These are phyloP conservation scores for Ophonus ardosiacus DNA, from an alignment of 2,888 invertebrate species.

Conservation along the genomic window DNA sequence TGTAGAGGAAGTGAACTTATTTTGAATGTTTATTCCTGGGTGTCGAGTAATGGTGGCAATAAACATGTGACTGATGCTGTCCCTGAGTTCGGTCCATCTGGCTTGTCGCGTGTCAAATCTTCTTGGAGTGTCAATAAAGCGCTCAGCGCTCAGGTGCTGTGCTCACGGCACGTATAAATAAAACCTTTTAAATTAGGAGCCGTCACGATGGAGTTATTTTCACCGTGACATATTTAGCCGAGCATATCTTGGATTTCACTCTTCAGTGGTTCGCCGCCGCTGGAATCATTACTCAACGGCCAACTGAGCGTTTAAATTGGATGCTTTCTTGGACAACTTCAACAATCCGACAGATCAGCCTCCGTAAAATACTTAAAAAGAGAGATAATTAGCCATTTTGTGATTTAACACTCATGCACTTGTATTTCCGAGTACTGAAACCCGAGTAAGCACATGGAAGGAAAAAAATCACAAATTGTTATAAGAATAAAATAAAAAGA, in stretches of 20 bases:
- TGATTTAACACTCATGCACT: too few species aligned
- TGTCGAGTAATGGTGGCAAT: background rate
- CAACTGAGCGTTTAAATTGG: constrained; percentile 54
- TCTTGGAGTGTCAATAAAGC: constrained; percentile 38
- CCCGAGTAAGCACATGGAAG: too few species aligned
- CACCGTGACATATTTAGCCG: constrained; percentile 52
- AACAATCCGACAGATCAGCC: background rate
- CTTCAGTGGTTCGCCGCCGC: constrained; percentile 36
- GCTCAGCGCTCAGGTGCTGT: constrained; percentile 27
- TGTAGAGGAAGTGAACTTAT: background rate
- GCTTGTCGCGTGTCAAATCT: background rate
- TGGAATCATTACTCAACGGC: constrained; percentile 50
- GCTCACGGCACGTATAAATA: constrained; percentile 14
- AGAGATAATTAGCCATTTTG: too few species aligned
- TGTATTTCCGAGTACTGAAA: too few species aligned
- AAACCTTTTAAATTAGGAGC: constrained; percentile 42
- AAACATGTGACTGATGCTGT: background rate
- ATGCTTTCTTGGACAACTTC: background rate
- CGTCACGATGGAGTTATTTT: constrained; percentile 54
- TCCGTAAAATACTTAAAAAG: background rate
- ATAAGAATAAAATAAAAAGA: too few species aligned
- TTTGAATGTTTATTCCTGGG: background rate
- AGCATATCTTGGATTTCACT: constrained; percentile 57
- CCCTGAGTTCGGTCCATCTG: background rate
- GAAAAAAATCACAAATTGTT: too few species aligned